Evolutionary conservation across 2,113 vertebrate species (phyloP).

Genomic region (Empidonax traillii): DNA sequence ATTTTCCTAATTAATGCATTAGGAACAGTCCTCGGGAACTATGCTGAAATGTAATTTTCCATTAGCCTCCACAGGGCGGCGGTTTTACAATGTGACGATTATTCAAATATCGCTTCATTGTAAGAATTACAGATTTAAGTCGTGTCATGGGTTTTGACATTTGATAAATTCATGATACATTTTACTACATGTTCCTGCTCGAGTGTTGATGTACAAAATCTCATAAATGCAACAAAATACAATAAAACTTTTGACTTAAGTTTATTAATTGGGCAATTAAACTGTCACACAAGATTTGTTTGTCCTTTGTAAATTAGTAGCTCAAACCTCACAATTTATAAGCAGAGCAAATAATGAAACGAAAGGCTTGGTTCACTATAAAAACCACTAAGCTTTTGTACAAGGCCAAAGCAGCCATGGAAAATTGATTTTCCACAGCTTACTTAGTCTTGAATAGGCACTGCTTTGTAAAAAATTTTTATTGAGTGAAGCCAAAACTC

Average conservation of each 20-base stretch:
- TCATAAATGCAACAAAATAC: slow-evolving; percentile 26
- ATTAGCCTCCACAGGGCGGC: neutral
- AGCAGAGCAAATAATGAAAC: slow-evolving; percentile 46
- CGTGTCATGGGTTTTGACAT: slow-evolving; percentile 34
- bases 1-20: slow-evolving; percentile 21
- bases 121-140: slow-evolving; percentile 39
- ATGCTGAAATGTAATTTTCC: neutral
- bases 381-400: slow-evolving; percentile 15
- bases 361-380: slow-evolving; percentile 17
- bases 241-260: slow-evolving; percentile 44
- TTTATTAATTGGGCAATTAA: slow-evolving; percentile 55
- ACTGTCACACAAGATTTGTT: slow-evolving; percentile 34
- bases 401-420: slow-evolving; percentile 9
- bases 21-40: neutral
- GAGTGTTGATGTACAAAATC: slow-evolving; percentile 32
- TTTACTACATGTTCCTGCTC: slow-evolving; percentile 5
- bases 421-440: slow-evolving; percentile 43
- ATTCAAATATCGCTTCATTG: slow-evolving; percentile 36
- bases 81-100: neutral
- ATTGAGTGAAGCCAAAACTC: slow-evolving; percentile 30
- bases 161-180: slow-evolving; percentile 23
- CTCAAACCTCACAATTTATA: slow-evolving; percentile 22
- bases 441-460: neutral
- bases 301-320: slow-evolving; percentile 41
- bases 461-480: neutral